phyloP scores from a whole-genome alignment of 2,797 vertebrate species.

The Pangasius djambal region DNA sequence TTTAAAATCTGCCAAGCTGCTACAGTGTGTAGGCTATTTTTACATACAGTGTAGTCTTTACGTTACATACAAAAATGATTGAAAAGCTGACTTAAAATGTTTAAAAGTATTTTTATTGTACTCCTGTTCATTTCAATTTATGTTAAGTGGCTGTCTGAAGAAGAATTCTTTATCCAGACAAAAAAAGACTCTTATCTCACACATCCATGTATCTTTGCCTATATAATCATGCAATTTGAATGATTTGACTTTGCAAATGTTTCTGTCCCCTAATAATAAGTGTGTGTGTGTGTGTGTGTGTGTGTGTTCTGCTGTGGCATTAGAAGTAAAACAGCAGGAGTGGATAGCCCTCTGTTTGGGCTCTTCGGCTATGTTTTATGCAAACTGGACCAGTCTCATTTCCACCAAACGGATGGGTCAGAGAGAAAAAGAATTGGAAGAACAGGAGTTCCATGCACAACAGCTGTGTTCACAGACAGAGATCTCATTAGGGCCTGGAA shows the following conservation, averaged over 20 bases:
- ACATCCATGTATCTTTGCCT: conserved; percentile 8
- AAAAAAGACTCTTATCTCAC: background rate
- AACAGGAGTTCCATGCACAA: conserved; percentile 68
- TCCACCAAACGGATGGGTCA: conserved; percentile 71
- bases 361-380: conserved; percentile 69
- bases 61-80: background rate
- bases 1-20: background rate
- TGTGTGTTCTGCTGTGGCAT: background rate
- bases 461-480: conserved; percentile 81
- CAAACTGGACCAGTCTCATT: conserved; percentile 74
- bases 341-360: conserved; percentile 59
- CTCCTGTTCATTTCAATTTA: background rate
- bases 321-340: background rate
- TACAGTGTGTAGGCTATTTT: background rate
- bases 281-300: background rate
- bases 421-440: conserved; percentile 65
- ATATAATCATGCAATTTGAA: background rate
- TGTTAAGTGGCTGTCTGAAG: background rate
- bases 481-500: conserved; percentile 81
- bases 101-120: background rate
- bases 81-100: background rate
- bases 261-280: background rate
- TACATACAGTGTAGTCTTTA: background rate
- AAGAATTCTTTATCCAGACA: background rate
- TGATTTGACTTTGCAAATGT: background rate